Evolutionary conservation across 1,140 invertebrate species (phyloP), one percentile per base, ranked within the genome.

Genomic region (Cheumatopsyche charites): DNA sequence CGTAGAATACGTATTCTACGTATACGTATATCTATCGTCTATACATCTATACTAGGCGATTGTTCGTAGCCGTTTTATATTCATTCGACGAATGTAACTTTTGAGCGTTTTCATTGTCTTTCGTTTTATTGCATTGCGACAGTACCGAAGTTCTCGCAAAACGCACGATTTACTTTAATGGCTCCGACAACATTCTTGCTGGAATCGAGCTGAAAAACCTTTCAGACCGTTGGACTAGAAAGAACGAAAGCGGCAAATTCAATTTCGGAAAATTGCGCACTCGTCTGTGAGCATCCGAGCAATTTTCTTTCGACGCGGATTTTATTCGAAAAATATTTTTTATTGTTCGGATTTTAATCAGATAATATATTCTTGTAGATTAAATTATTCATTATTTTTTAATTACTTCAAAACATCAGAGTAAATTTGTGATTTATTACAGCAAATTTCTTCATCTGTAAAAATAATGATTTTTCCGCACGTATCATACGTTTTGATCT

Each of bases 101-200:
- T 62, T 70, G 68, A 70, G 21, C 68, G 68, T 61, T 70, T 68
- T 70, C 68, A 70, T 70, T 70, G 68, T 70, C 68, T 70, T 70
- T 43, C 68, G 68, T 70, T 70, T 70, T 70, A 70, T 62, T 70
- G 45, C 55, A 41, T 47, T 21, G 55, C 43, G 65, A 36, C 19
- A 52, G 62, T 36, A 36, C 43, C 47, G 23, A 55, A 72, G 65
- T 72, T 72, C 29, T 36, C 55, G 70, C 45, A 65, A 49, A 62
- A 72, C 71, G 71, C 71, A 72, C 71, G 71, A 72, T 72, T 72
- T 67, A 15, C 52, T 72, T 72, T 72, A 67, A 72, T 72, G 71
- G 71, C 41, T 47, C 43, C 62, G 45, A 62, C 66, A 67, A 68
- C 52, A 70, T 70, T 72, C 71, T 72, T 72, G 71, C 71, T 15